phyloP scores from a whole-genome alignment of 2,888 invertebrate species.

The Acronicta leporina region DNA sequence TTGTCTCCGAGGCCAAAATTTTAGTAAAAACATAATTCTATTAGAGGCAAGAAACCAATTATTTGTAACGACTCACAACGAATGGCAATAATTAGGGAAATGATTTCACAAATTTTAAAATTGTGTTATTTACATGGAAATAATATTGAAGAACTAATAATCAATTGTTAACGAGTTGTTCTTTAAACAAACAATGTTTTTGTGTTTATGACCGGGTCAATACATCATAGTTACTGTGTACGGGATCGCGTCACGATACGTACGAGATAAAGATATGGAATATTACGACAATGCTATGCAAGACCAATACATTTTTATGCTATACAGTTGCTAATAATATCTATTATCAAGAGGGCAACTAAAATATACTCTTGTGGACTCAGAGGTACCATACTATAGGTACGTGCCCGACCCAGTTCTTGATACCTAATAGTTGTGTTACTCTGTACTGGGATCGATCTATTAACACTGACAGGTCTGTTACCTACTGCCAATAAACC shows the following conservation, averaged over 20 bases:
- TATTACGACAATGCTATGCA: constrained; percentile 16
- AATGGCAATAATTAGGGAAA: constrained; percentile 10
- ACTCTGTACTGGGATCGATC: too few relatives aligned
- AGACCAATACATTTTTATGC: constrained; percentile 21
- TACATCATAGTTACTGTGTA: background rate
- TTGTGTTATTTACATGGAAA: constrained; percentile 1
- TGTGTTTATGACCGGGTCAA: constrained; percentile 19
- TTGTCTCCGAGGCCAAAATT: constrained; percentile 18
- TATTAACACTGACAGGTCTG: too few relatives aligned
- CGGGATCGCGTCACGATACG: constrained; percentile 8
- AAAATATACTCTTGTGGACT: too few relatives aligned
- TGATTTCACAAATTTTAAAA: background rate
- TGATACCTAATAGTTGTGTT: too few relatives aligned
- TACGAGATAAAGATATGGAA: constrained; percentile 29
- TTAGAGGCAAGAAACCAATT: too few relatives aligned
- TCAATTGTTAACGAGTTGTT: constrained; percentile 27
- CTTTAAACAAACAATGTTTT: constrained; percentile 35
- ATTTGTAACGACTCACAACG: constrained; percentile 13
- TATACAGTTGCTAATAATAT: too few relatives aligned
- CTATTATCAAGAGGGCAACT: too few relatives aligned
- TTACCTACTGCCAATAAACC: too few relatives aligned
- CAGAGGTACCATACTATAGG: too few relatives aligned
- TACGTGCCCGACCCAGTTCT: too few relatives aligned
- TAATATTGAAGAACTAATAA: constrained; percentile 7
- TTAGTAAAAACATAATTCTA: constrained; percentile 25